Conservation (phyloP, 2,113 vertebrate species). For the Psophia crepitans region DNA sequence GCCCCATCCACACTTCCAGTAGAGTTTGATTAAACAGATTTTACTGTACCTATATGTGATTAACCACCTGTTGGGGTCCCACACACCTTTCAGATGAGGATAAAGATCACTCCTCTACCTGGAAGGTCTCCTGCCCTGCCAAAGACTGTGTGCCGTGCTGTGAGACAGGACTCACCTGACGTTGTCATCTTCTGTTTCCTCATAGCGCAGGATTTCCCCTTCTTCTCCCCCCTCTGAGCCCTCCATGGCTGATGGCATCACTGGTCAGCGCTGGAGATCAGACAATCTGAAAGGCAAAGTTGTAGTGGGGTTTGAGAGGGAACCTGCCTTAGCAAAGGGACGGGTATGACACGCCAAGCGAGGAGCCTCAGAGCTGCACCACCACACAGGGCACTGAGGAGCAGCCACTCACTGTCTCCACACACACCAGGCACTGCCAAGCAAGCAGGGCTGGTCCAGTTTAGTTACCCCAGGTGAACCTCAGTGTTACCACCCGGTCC, state of each 20-base stretch:
- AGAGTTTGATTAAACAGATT: not conserved
- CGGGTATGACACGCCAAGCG: not conserved
- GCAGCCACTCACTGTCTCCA: not conserved
- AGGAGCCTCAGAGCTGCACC: not conserved
- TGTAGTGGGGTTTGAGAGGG: not conserved
- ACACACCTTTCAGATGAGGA: not conserved
- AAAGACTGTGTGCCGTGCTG: not conserved
- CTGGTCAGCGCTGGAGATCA: not conserved
- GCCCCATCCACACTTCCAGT: not conserved
- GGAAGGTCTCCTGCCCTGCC: not conserved
- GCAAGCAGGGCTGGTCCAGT: not conserved
- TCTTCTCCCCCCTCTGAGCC: conserved; percentile 47
- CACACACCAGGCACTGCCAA: not conserved
- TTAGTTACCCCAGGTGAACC: not conserved
- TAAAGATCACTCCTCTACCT: not conserved
- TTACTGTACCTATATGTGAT: not conserved
- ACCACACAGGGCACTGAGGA: accelerated
- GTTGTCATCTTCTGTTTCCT: not conserved
- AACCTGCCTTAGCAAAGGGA: not conserved
- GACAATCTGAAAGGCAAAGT: not conserved
- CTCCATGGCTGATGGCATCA: conserved; percentile 52
- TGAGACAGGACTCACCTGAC: conserved; percentile 50
- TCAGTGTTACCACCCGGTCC: not conserved
- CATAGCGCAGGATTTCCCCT: not conserved
- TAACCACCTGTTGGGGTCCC: not conserved